Evolutionary conservation across 1,140 invertebrate genomes (phyloP).

Genomic region (Bacillus rossius): DNA sequence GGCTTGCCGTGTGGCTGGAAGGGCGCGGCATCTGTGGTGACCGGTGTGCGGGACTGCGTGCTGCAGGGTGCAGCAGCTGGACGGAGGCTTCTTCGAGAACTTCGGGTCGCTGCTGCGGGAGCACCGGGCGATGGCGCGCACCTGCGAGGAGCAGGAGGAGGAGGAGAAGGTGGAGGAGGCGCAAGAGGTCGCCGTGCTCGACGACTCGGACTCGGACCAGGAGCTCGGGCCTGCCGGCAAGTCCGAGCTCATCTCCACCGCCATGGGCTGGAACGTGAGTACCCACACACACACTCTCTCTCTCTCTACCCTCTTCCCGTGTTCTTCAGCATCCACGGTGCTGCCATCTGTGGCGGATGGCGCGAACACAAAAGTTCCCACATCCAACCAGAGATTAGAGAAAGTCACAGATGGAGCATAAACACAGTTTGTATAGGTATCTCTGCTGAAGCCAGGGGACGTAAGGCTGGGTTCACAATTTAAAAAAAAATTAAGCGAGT

Average conservation of each 20-base stretch:
- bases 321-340: too few species aligned
- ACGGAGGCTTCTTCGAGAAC: slow-evolving; percentile 74
- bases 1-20: too few species aligned
- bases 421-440: too few species aligned
- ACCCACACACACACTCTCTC: too few species aligned
- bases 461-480: too few species aligned
- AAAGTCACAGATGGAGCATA: too few species aligned
- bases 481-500: too few species aligned
- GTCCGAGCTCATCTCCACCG: slow-evolving; percentile 50
- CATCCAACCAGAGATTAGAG: too few species aligned
- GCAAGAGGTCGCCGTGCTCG: not conserved
- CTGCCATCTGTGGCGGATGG: too few species aligned
- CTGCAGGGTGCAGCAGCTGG: slow-evolving; percentile 64
- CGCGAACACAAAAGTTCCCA: too few species aligned
- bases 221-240: slow-evolving; percentile 43
- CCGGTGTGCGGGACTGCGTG: not conserved
- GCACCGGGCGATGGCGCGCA: not conserved
- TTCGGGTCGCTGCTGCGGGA: slow-evolving; percentile 54
- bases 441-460: too few species aligned
- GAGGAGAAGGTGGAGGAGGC: not conserved
- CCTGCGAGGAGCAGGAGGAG: not conserved
- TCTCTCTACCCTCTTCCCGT: slow-evolving; percentile 24
- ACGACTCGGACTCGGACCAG: slow-evolving; percentile 3
- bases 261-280: slow-evolving; percentile 69
- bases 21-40: too few species aligned